Evolutionary conservation across 2,797 vertebrate species (phyloP).

Genomic region (Tinamus major): DNA sequence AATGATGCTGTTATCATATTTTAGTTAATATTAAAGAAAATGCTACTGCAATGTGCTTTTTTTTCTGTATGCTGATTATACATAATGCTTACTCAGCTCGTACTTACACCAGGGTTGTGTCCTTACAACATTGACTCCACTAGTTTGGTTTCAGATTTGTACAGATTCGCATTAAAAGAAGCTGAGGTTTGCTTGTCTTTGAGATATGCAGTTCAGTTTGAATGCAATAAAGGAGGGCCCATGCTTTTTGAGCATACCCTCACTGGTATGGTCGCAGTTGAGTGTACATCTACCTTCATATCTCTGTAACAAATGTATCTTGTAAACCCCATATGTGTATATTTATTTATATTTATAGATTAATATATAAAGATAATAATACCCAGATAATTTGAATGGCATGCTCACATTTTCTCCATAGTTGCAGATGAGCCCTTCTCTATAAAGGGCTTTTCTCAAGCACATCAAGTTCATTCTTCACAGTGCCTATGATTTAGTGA

Average conservation of each 20-base stretch:
- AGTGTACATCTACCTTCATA: neutral
- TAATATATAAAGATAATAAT: neutral
- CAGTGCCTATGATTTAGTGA: constrained; percentile 1
- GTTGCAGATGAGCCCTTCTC: neutral
- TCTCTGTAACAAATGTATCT: neutral
- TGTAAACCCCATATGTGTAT: neutral
- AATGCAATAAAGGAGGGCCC: neutral
- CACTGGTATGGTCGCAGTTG: neutral
- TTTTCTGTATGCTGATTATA: neutral
- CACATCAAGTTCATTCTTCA: neutral
- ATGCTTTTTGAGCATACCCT: neutral
- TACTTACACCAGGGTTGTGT: neutral
- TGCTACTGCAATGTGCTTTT: neutral
- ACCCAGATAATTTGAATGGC: neutral
- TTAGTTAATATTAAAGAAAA: neutral
- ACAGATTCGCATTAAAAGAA: neutral
- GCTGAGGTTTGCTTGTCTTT: neutral
- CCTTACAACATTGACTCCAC: neutral
- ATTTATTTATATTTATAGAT: neutral
- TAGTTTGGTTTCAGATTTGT: neutral
- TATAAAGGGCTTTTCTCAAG: neutral
- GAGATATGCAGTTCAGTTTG: neutral
- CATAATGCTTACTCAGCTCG: neutral
- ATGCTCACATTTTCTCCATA: neutral
- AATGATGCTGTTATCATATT: neutral